Percentiles rank a stretch among this genome's conserved stretches.
phyloP scores from a whole-genome alignment of 2,888 invertebrate species.

The Strigamia crassipes region DNA sequence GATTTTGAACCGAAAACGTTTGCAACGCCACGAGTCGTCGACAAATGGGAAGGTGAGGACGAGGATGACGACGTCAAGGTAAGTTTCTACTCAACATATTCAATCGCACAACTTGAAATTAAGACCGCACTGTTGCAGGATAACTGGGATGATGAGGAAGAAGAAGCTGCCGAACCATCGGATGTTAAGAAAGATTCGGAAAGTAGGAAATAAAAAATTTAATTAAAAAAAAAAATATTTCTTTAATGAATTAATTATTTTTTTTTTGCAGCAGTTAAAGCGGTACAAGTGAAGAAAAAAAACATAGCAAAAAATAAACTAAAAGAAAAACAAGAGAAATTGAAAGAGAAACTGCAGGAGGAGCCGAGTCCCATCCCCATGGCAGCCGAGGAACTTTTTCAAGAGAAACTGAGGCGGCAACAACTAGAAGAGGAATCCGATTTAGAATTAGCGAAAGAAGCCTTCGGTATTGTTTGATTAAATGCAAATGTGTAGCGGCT shows the following conservation, averaged over 20 bases:
- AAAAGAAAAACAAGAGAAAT: constrained; percentile 51
- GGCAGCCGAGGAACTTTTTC: constrained; percentile 76
- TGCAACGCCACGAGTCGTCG: constrained; percentile 51
- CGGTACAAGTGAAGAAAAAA: constrained; percentile 69
- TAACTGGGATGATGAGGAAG: constrained; percentile 86
- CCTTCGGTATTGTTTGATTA: constrained; percentile 71
- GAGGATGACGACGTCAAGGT: constrained; percentile 58
- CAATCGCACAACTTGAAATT: background rate
- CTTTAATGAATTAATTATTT: background rate
- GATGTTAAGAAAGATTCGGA: constrained; percentile 27
- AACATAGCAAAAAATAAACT: constrained; percentile 58
- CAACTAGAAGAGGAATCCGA: constrained; percentile 87
- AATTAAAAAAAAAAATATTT: too few relatives aligned
- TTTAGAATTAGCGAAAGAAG: constrained; percentile 81
- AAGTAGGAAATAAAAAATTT: background rate
- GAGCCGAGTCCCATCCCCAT: constrained; percentile 57
- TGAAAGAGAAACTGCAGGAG: constrained; percentile 63
- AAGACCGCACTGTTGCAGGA: constrained; percentile 66
- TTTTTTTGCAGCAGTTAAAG: constrained; percentile 54
- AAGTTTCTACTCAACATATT: constrained; percentile 30
- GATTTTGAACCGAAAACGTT: constrained; percentile 43
- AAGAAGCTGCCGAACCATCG: constrained; percentile 62
- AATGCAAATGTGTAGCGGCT: background rate
- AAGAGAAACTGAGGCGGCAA: constrained; percentile 76
- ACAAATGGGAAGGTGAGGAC: constrained; percentile 60